Percentiles rank a stretch among this genome's conserved stretches.
These are phyloP conservation scores for Macrobrachium nipponense DNA, from an alignment of 1,140 invertebrate genomes.

Conservation along the genomic window DNA sequence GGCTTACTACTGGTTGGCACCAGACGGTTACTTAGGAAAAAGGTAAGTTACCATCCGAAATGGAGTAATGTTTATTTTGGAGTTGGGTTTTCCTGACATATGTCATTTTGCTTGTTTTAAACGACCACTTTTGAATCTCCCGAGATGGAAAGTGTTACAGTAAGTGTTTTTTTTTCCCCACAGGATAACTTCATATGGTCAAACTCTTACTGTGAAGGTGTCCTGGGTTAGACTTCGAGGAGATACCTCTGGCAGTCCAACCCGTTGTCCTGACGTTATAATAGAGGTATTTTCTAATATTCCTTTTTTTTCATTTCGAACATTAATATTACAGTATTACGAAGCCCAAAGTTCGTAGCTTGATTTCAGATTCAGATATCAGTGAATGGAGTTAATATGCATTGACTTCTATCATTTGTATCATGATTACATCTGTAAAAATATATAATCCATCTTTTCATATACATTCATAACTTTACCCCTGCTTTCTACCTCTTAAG, in stretches of 20 bases:
- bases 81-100: too few relatives aligned
- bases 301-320: too few relatives aligned
- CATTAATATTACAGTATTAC: too few relatives aligned
- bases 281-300: conserved; percentile 76
- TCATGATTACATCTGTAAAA: conserved; percentile 32
- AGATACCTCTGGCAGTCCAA: conserved; percentile 87
- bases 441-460: too few relatives aligned
- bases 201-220: conserved; percentile 80
- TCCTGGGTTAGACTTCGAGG: conserved; percentile 89
- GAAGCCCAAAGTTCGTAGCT: too few relatives aligned
- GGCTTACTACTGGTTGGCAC: conserved; percentile 91
- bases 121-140: too few relatives aligned
- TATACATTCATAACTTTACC: too few relatives aligned
- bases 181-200: conserved; percentile 84
- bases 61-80: background rate
- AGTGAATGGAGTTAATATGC: too few relatives aligned
- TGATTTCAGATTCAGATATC: too few relatives aligned
- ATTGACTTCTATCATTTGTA: too few relatives aligned
- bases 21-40: conserved; percentile 71
- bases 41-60: conserved; percentile 39
- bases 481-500: too few relatives aligned
- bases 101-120: too few relatives aligned
- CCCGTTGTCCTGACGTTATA: conserved; percentile 86
- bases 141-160: conserved; percentile 59
- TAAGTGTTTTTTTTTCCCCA: background rate